Evolutionary conservation across 2,888 invertebrate genomes (phyloP), one percentile per base, ranked within the genome.

Genomic region (Periphyllus acericola): DNA sequence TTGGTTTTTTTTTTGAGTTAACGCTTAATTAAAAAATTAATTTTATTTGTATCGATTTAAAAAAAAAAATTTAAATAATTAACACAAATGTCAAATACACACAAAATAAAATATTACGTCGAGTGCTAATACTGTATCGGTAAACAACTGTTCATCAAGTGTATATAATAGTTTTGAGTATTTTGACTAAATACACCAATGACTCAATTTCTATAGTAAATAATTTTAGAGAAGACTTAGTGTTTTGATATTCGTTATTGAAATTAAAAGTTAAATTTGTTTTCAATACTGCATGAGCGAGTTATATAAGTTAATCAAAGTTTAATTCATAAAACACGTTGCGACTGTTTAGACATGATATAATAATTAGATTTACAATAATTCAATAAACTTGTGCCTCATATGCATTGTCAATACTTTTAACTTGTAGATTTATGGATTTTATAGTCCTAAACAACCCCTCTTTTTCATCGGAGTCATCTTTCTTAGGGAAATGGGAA

Each of bases 361-460:
- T 40, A 52, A 66, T 71, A 52, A 78, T 85, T 71, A 21, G 21
- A 60, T 60, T 21, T 25, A 60, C 21, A 25, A 60, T 3, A 60
- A 60, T 60, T 60, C 21, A 25, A 60, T 60, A 3, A 60, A 21
- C 60, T 60, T 5, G 21, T 4, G 21, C 60, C 60, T 19, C 25
- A 55, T 71, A 78, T 40, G 71, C 29, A 52, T 85, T 40, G 46
- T 55, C 72, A 55, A 86, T 80, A 86, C 36, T 68, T 52, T 36
- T 29, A 55, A 79, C 29, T 79, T 25, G 60, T 75, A 29, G 40
- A 66, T 78, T 86, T 72, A 72, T 86, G 79, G 52, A 17, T 86
- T 86, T 29, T 72, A 79, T 86, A 52, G 85, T 55, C 14, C 5
- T 17, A 29, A 34, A 86, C 71, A 60, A 75, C n/a, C 52, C 2